Evolutionary conservation across 2,113 vertebrate species (phyloP).

Genomic region (Myrmophylax atrothorax): DNA sequence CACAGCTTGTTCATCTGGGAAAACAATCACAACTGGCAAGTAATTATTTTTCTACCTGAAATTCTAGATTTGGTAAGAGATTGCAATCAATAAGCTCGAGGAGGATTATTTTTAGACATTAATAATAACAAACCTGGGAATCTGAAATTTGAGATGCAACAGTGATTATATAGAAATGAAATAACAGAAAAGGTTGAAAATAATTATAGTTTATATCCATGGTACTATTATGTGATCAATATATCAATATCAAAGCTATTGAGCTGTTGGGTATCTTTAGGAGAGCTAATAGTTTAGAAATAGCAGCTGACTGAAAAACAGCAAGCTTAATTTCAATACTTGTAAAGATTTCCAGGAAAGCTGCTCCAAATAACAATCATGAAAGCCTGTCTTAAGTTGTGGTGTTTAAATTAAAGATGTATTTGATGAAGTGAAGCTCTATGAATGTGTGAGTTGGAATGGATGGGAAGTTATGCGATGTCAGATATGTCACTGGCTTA

Average conservation of each 20-base stretch:
- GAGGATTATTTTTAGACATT: constrained; percentile 3
- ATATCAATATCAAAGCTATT: background rate
- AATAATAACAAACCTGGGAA: background rate
- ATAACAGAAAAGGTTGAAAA: background rate
- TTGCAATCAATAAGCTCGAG: background rate
- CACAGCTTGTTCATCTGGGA: background rate
- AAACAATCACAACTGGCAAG: background rate
- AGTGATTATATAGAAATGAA: background rate
- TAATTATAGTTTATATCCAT: background rate
- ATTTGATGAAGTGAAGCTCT: constrained; percentile 33
- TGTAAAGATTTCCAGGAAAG: background rate
- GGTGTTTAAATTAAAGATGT: constrained; percentile 23
- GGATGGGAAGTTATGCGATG: background rate
- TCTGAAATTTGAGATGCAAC: background rate
- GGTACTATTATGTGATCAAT: background rate
- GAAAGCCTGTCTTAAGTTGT: background rate
- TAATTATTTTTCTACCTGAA: background rate
- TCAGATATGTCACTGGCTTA: background rate
- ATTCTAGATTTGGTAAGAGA: background rate
- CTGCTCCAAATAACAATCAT: background rate
- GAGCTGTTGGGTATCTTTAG: background rate
- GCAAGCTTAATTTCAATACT: background rate
- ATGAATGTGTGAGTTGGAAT: background rate
- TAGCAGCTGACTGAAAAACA: background rate
- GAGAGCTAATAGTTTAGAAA: background rate